Percentiles rank a stretch among this genome's conserved stretches.
phyloP scores from a whole-genome alignment of 2,113 vertebrate genomes.

The Ailurus styani region DNA sequence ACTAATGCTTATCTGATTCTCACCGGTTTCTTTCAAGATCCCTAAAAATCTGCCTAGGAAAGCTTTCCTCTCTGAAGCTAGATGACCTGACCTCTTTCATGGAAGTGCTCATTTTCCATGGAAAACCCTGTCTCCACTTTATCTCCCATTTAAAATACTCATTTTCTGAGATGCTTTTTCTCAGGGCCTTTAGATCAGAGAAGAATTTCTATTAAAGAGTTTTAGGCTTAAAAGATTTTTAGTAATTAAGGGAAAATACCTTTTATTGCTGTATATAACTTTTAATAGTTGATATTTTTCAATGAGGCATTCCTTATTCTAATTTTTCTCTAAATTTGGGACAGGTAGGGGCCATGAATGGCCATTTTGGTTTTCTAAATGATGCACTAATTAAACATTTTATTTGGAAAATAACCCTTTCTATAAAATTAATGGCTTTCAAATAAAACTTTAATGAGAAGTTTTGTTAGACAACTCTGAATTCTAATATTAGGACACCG shows the following conservation, averaged over 20 bases:
- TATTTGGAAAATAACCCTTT: conserved; percentile 66
- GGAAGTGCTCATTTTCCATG: not conserved
- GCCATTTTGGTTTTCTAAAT: conserved; percentile 45
- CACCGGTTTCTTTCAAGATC: not conserved
- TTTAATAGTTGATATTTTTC: conserved; percentile 49
- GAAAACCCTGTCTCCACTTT: not conserved
- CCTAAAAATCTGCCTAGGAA: not conserved
- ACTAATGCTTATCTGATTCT: not conserved
- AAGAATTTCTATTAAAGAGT: conserved; percentile 28
- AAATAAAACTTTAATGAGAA: conserved; percentile 62
- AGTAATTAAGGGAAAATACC: not conserved
- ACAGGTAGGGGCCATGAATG: conserved; percentile 17
- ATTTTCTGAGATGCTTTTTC: not conserved
- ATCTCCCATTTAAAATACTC: not conserved
- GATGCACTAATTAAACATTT: conserved; percentile 54
- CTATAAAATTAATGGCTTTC: conserved; percentile 49
- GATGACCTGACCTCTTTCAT: not conserved
- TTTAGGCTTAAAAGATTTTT: not conserved
- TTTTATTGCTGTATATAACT: conserved; percentile 12
- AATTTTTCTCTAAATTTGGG: conserved; percentile 40
- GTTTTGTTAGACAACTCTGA: conserved; percentile 54
- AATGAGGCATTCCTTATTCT: not conserved
- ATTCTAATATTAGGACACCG: conserved; percentile 17
- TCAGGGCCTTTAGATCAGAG: not conserved
- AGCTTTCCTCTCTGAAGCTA: not conserved